Evolutionary conservation across 2,113 vertebrate species (phyloP).

Genomic region (Lichenostomus cassidix): DNA sequence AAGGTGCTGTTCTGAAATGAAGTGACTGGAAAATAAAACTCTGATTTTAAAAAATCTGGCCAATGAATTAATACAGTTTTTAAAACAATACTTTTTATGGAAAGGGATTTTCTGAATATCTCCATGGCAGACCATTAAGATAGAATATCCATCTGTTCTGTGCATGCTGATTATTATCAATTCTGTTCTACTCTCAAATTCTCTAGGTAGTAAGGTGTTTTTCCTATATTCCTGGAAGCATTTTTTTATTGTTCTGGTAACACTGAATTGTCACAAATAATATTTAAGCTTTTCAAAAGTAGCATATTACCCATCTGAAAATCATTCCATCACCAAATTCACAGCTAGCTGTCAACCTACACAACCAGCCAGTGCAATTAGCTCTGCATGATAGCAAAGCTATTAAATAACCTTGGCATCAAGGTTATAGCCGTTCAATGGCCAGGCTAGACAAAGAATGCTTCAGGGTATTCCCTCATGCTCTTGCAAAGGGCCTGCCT

Average conservation of each 20-base stretch:
- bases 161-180: not conserved
- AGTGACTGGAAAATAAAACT: not conserved
- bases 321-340: not conserved
- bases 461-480: not conserved
- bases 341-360: not conserved
- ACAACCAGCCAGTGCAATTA: not conserved
- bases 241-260: not conserved
- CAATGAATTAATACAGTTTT: not conserved
- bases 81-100: not conserved
- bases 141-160: not conserved
- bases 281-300: not conserved
- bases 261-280: not conserved
- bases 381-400: not conserved
- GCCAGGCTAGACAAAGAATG: not conserved
- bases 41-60: not conserved
- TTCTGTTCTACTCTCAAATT: not conserved
- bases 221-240: not conserved
- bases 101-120: not conserved
- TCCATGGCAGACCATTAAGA: not conserved
- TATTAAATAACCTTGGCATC: slow-evolving; percentile 29
- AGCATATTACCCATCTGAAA: not conserved
- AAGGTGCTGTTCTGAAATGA: not conserved
- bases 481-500: not conserved
- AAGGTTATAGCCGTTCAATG: slow-evolving; percentile 33
- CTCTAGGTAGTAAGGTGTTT: not conserved